These are phyloP conservation scores for Olivierus martensii DNA, from an alignment of 1,140 invertebrate genomes.

Conservation along the genomic window DNA sequence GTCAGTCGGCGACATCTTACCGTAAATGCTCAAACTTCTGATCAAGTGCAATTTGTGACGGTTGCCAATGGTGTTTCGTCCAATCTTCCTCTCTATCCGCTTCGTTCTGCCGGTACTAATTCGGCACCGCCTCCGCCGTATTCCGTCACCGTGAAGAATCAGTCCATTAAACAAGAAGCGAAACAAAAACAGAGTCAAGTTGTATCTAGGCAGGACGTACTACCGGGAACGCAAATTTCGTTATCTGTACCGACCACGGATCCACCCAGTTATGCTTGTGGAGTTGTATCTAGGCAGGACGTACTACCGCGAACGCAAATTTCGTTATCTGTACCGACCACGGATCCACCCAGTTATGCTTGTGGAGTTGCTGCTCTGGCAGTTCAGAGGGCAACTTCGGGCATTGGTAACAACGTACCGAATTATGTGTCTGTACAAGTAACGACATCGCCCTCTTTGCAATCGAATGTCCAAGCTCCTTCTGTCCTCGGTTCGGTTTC, in stretches of 20 bases:
- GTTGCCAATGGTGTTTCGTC: slow-evolving; percentile 81
- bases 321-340: slow-evolving; percentile 46
- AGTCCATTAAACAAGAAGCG: no score
- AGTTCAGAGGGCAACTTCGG: slow-evolving; percentile 38
- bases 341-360: slow-evolving; percentile 79
- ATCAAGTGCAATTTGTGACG: no score
- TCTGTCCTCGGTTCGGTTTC: not conserved
- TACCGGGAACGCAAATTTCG: not conserved
- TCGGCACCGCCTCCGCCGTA: not conserved
- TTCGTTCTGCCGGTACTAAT: not conserved
- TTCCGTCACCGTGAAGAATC: not conserved
- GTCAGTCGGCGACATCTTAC: no score
- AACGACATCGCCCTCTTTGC: no score
- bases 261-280: slow-evolving; percentile 78
- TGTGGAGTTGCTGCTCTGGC: slow-evolving; percentile 77
- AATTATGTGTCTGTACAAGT: no score
- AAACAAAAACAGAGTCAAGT: no score
- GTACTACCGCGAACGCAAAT: slow-evolving; percentile 1
- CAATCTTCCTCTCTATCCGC: slow-evolving; percentile 39
- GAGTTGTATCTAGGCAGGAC: no score
- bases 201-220: not conserved
- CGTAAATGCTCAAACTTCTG: no score
- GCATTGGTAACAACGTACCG: not conserved
- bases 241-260: slow-evolving; percentile 57
- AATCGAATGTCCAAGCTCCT: not conserved